phyloP scores from a whole-genome alignment of 2,113 vertebrate genomes.

The Micronycteris hirsuta region DNA sequence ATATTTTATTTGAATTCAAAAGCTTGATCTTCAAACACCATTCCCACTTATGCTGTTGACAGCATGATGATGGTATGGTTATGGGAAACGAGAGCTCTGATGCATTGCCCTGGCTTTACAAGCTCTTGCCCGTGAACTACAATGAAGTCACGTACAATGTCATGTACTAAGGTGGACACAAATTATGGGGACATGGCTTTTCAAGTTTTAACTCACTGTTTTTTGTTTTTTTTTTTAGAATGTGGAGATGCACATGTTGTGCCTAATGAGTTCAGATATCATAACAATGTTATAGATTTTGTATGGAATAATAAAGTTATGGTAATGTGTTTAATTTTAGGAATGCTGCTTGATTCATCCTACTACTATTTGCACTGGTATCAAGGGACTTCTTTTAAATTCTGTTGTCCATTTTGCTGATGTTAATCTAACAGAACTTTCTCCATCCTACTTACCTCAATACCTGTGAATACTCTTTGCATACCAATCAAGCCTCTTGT shows the following conservation, averaged over 20 bases:
- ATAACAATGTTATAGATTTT: background rate
- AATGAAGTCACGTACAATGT: background rate
- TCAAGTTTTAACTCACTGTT: background rate
- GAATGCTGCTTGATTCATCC: background rate
- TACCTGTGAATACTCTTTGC: background rate
- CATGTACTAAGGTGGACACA: fast-evolving
- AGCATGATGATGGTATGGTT: background rate
- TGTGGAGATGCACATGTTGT: background rate
- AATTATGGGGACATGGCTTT: background rate
- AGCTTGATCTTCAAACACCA: background rate
- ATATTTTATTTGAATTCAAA: background rate
- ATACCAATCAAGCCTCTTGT: background rate
- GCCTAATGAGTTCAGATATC: background rate
- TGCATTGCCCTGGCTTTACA: background rate
- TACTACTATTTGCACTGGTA: background rate
- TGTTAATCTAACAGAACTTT: background rate
- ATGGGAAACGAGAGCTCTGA: no score
- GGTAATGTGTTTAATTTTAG: background rate
- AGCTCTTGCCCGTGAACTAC: background rate
- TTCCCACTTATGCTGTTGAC: background rate
- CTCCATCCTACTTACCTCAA: background rate
- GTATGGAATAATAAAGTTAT: background rate
- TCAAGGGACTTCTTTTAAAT: background rate
- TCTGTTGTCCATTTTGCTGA: background rate
- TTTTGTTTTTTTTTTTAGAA: background rate